These are phyloP conservation scores for Heliconius ethilla DNA, from an alignment of 2,888 invertebrate species.

Conservation along the genomic window DNA sequence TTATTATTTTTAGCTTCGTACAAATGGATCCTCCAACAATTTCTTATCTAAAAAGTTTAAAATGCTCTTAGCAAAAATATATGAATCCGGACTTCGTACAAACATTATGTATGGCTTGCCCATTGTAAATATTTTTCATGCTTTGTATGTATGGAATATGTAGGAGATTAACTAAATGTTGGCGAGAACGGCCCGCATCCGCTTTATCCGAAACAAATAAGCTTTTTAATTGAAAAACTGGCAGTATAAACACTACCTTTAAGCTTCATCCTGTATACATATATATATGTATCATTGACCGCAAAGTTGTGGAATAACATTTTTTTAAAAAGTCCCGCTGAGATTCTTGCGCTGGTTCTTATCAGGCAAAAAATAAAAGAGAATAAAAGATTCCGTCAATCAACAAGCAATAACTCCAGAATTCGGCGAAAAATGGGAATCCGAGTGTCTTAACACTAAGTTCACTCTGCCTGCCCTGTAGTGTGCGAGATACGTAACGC, in stretches of 20 bases:
- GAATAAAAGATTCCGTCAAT: too few relatives aligned
- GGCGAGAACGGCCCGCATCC: slow-evolving; percentile 20
- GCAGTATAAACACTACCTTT: slow-evolving; percentile 4
- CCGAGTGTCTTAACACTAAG: too few relatives aligned
- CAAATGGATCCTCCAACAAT: slow-evolving; percentile 17
- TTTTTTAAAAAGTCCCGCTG: too few relatives aligned
- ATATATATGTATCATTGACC: not conserved
- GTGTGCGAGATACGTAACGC: too few relatives aligned
- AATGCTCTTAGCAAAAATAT: slow-evolving; percentile 15
- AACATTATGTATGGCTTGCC: slow-evolving; percentile 14
- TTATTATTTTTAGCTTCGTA: too few relatives aligned
- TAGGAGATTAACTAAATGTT: slow-evolving; percentile 28
- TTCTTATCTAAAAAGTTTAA: slow-evolving; percentile 20
- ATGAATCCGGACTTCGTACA: slow-evolving; percentile 11
- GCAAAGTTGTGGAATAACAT: too few relatives aligned
- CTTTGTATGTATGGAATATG: slow-evolving; percentile 15
- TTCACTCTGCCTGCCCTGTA: too few relatives aligned
- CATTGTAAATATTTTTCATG: slow-evolving; percentile 23
- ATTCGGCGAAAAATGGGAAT: too few relatives aligned
- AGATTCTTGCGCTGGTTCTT: too few relatives aligned
- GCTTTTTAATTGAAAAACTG: slow-evolving; percentile 26
- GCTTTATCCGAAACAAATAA: slow-evolving; percentile 27
- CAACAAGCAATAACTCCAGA: too few relatives aligned
- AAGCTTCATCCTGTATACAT: slow-evolving; percentile 6
- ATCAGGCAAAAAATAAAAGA: too few relatives aligned